Base-by-base conservation (phyloP, 2,888 invertebrate genomes). In the Automeris io region DNA sequence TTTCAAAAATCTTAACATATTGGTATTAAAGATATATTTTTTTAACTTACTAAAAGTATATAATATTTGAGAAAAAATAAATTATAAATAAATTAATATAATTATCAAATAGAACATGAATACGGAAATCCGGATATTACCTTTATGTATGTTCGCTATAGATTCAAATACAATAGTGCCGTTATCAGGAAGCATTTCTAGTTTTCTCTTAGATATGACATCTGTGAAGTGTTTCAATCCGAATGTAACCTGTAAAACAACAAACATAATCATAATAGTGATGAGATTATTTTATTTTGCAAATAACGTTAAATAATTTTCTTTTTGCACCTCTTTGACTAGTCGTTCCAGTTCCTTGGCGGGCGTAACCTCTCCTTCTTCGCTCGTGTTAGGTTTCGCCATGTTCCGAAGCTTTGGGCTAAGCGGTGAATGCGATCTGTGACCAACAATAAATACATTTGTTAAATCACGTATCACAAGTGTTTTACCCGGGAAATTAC, bases 151-250 rank as follows among this genome's bases (percentile, higher is more conserved):
- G 68, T 93, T 92, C 68, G 95, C 94, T 53, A 97, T 94, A 39
- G 94, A 95, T 78, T 98, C 97, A 70, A 98, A 89, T 47, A 97
- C 95, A 61, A 97, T 93, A 35, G 96, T 96, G 46, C 96, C 96
- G 77, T 97, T 96, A 47, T 96, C 97, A 2, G 97, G 95, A 57
- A 98, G 87, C 90, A 97, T 95, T 87, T 97, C 96, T 63, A 96
- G 88, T 78, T 95, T 97, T 76, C 95, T 92, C 82, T 96, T 96
- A 44, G 93, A 91, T 53, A 97, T 95, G 45, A 97, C 97, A 87
- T 97, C 97, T 59, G 94, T 91, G 77, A 97, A 95, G 85, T 96
- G 97, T 69, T 93, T 93, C 51, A 97, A 86, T 32, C 85, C 85
- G 60, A 83, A 83, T 57, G 81, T 83, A 54, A 86, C 86, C 86